Base-by-base conservation (phyloP, 2,888 invertebrate species). In the Trachelus iudaicus region DNA sequence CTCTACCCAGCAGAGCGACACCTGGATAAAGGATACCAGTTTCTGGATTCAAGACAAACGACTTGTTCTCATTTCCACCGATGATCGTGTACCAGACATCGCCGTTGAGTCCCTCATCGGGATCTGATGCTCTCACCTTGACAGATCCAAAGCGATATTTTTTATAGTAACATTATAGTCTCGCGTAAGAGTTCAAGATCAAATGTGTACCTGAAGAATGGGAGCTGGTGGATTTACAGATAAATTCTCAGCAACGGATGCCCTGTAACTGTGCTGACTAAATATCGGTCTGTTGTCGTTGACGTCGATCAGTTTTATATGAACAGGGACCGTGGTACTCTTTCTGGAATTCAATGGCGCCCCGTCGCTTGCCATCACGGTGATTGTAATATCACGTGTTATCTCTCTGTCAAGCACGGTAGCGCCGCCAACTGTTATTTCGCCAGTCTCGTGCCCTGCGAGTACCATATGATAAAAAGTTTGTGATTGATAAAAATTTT, bases 211-310 rank as follows among this genome's bases (percentile, higher is more conserved):
- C 85, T 97, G 96, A 15, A 98, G 90, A 75, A 98, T 94, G 1
- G 96, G 95, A 0, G 97, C 95, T 0, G 97, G 96, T 0, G 97
- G 97, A 88, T 95, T 94, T 31, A 96, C 91, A 15, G 96, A 94
- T 0, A 96, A 93, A 90, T 97, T 97, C 90, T 98, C 98, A 0
- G 96, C 96, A 23, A 98, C 96, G 0, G 95, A 96, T 1, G 96
- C 95, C 84, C 95, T 94, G 91, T 97, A 98, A 12, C 94, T 94
- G 74, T 94, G 94, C 84, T 96, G 95, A 0, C 94, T 94, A 91
- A 98, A 98, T 73, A 94, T 92, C 0, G 98, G 98, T 0, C 95
- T 92, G 92, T 98, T 97, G 91, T 98, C 98, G 91, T 98, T 98
- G n/a, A 96, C 94, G 90, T 98, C 98, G 35, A 94, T 89, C 13